These are phyloP conservation scores for Venustoraphidia nigricollis DNA, from an alignment of 2,888 invertebrate species.

Conservation along the genomic window DNA sequence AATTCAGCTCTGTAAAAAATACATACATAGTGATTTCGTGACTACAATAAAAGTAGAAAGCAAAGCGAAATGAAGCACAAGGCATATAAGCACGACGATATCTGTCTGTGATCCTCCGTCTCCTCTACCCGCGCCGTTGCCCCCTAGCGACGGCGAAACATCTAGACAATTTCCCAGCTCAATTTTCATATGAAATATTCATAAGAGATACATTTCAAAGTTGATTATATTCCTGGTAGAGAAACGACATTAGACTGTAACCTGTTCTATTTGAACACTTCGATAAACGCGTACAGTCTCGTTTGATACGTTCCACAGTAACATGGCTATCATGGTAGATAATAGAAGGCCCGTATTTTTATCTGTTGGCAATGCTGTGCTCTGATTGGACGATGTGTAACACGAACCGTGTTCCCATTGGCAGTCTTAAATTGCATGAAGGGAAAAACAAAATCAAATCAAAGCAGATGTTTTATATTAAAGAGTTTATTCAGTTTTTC, in stretches of 20 bases:
- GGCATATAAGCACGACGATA: too few species aligned
- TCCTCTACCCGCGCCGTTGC: too few species aligned
- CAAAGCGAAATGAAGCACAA: too few species aligned
- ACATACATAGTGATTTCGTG: too few species aligned
- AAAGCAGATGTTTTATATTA: conserved; percentile 4
- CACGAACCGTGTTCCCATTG: conserved; percentile 1
- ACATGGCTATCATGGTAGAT: conserved; percentile 7
- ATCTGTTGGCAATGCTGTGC: conserved; percentile 1
- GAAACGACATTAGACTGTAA: conserved; percentile 1
- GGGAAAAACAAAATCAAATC: conserved; percentile 7
- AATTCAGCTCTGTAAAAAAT: too few species aligned
- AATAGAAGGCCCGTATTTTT: conserved; percentile 6
- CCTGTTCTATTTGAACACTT: background rate
- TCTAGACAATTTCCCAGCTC: background rate
- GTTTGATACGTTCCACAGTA: background rate
- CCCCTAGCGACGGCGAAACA: too few species aligned
- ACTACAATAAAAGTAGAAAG: too few species aligned
- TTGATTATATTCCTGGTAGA: conserved; percentile 4
- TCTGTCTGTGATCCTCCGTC: too few species aligned
- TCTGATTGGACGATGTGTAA: conserved; percentile 2
- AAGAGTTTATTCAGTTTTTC: background rate
- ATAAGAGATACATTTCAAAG: conserved; percentile 8
- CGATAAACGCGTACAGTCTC: background rate
- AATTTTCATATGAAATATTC: conserved; percentile 7
- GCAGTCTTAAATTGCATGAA: conserved; percentile 5